A percentile compares a stretch with the other conserved stretches of the same genome.
Evolutionary conservation across 2,888 invertebrate species (phyloP).

Genomic region (Agriotes lineatus): DNA sequence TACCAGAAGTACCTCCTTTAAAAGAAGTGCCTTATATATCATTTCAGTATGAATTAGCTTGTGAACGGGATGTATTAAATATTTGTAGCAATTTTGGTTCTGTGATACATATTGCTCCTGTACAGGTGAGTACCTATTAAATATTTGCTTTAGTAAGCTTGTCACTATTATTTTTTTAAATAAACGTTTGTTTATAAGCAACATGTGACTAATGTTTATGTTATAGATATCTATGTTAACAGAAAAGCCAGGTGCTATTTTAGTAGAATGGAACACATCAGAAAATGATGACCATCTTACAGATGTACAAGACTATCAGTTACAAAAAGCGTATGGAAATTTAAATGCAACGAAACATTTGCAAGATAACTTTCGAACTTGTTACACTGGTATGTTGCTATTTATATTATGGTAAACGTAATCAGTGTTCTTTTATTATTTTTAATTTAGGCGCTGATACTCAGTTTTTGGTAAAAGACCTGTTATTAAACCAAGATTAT

Average conservation of each 20-base stretch:
- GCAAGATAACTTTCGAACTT: slow-evolving; percentile 61
- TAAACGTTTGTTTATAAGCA: too few species aligned
- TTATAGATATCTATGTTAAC: slow-evolving; percentile 67
- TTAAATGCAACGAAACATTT: slow-evolving; percentile 56
- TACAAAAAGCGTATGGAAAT: slow-evolving; percentile 66
- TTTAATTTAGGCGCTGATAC: slow-evolving; percentile 66
- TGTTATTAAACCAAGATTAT: slow-evolving; percentile 65
- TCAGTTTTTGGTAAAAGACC: slow-evolving; percentile 67
- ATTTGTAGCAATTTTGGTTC: slow-evolving; percentile 57
- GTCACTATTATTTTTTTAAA: too few species aligned
- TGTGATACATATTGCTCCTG: slow-evolving; percentile 58
- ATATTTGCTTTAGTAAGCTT: too few species aligned
- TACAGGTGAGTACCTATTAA: too few species aligned
- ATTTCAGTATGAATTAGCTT: slow-evolving; percentile 65
- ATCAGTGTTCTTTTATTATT: too few species aligned
- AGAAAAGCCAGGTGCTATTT: slow-evolving; percentile 69
- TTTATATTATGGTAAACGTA: background rate
- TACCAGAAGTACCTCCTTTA: slow-evolving; percentile 70
- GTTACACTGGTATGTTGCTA: slow-evolving; percentile 62
- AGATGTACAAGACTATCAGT: slow-evolving; percentile 66
- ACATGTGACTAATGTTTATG: background rate
- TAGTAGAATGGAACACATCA: slow-evolving; percentile 69
- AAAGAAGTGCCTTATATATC: slow-evolving; percentile 70
- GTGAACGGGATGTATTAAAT: slow-evolving; percentile 53
- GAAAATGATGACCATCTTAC: slow-evolving; percentile 62